phyloP scores from a whole-genome alignment of 2,113 vertebrate species.

The Paracanthobrama guichenoti region DNA sequence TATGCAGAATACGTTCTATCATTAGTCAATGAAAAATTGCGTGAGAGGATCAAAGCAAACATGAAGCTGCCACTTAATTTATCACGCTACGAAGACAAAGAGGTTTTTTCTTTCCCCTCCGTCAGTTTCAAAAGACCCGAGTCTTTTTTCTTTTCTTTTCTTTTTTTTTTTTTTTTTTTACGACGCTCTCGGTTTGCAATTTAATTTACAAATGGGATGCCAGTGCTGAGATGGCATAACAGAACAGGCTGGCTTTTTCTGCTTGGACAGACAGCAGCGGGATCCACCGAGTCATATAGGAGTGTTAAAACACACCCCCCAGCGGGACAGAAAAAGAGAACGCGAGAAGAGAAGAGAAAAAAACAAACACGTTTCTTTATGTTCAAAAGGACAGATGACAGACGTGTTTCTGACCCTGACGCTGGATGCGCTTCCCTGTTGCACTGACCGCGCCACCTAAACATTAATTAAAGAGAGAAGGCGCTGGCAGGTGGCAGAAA shows the following conservation, averaged over 20 bases:
- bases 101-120: conserved; percentile 77
- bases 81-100: conserved; percentile 92
- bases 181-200: conserved; percentile 87
- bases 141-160: conserved; percentile 90
- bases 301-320: conserved; percentile 62
- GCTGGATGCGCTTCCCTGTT: conserved; percentile 86
- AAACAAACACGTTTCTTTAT: conserved; percentile 86
- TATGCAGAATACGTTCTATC: conserved; percentile 80
- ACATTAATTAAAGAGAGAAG: conserved; percentile 95
- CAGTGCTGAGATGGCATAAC: conserved; percentile 53
- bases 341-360: conserved; percentile 69
- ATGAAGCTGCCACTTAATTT: conserved; percentile 89
- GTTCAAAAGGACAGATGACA: conserved; percentile 80
- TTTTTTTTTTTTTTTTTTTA: too few species aligned
- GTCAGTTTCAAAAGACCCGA: conserved; percentile 88
- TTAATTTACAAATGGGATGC: conserved; percentile 86
- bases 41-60: conserved; percentile 88
- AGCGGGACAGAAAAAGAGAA: conserved; percentile 75
- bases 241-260: conserved; percentile 43
- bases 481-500: conserved; percentile 95
- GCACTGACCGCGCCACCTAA: conserved; percentile 92
- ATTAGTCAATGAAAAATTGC: conserved; percentile 76
- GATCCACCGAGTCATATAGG: conserved; percentile 51
- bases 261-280: conserved; percentile 50
- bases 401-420: conserved; percentile 87